Evolutionary conservation across 1,140 invertebrate genomes (phyloP).

Genomic region (Drosophila tropicalis): DNA sequence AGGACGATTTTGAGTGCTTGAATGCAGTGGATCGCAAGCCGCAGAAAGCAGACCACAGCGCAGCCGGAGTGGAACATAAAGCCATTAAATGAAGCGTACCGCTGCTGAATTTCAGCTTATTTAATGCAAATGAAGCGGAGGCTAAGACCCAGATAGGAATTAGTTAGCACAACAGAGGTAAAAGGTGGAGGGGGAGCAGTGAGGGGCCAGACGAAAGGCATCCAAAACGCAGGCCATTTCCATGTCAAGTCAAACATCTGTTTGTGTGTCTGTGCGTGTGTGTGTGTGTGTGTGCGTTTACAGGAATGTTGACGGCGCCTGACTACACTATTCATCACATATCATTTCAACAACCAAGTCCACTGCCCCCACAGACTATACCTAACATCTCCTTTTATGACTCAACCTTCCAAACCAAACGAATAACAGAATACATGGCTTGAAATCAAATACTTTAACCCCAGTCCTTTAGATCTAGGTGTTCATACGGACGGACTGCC

Average conservation of each 20-base stretch:
- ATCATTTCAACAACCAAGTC: not conserved
- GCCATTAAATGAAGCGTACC: conserved; percentile 71
- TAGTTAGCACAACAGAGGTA: not conserved
- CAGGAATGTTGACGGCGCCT: conserved; percentile 53
- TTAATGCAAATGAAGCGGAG: conserved; percentile 82
- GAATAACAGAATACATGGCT: no score
- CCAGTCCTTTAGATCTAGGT: no score
- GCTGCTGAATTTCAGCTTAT: conserved; percentile 83
- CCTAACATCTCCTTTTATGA: no score
- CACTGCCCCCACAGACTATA: no score
- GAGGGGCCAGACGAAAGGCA: not conserved
- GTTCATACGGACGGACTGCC: no score
- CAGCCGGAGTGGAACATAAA: conserved; percentile 54
- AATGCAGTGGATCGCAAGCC: not conserved
- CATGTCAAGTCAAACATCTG: conserved; percentile 62
- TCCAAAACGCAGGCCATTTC: conserved; percentile 54
- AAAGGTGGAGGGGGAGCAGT: not conserved
- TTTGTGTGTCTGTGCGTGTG: not conserved
- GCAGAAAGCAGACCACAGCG: not conserved
- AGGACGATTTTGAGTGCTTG: conserved; percentile 22
- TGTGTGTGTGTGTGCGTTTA: conserved; percentile 32
- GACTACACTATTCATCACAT: conserved; percentile 20
- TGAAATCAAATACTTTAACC: no score
- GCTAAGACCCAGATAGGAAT: conserved; percentile 26
- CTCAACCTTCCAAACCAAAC: no score